Base-by-base conservation (phyloP, 2,797 vertebrate species). In the Lates japonicus region DNA sequence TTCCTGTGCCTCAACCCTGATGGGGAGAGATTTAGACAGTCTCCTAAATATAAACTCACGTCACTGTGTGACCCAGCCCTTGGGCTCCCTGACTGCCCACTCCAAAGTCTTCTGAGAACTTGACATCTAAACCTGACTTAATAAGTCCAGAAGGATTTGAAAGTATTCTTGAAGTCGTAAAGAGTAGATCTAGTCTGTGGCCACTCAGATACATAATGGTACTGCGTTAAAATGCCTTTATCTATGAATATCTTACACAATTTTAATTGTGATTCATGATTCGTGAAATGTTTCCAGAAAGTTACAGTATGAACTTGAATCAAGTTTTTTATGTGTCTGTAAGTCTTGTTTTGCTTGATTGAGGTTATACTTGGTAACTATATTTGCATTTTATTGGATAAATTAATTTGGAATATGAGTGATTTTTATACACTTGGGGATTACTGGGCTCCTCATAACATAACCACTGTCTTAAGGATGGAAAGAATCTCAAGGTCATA, bases 401-500 rank as follows among this genome's bases (percentile, higher is more conserved):
- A 8, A 22, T 70, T 49, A 22, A 62, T 3, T 33, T 69, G 19
- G 2, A 31, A 58, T 59, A 58, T 42, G 14, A 57, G 19, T 44
- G 1, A 33, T 65, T 13, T 20, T 10, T n/a, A 33, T 44, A 49
- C 6, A 1, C 29, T 17, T 52, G 22, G 31, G 2, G 3, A 37
- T 58, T 48, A 49, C 35, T 41, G 16, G 33, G 29, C 41, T 68
- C 29, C 66, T 59, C 9, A 5, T 39, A 69, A 72, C 3, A 69
- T 35, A 25, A 16, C 19, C 37, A 41, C 29, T 25, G 44, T 62
- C 13, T 52, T 57, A 20, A 68, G 39, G 76, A 74, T 20, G 14
- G 35, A 80, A 76, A 79, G 49, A 84, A 76, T 17, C 29, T 52
- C 39, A 83, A 82, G 65, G 83, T 80, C 68, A 70, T 54, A 25